These are phyloP conservation scores for Alcis repandata DNA, from an alignment of 2,888 invertebrate species.

Conservation along the genomic window DNA sequence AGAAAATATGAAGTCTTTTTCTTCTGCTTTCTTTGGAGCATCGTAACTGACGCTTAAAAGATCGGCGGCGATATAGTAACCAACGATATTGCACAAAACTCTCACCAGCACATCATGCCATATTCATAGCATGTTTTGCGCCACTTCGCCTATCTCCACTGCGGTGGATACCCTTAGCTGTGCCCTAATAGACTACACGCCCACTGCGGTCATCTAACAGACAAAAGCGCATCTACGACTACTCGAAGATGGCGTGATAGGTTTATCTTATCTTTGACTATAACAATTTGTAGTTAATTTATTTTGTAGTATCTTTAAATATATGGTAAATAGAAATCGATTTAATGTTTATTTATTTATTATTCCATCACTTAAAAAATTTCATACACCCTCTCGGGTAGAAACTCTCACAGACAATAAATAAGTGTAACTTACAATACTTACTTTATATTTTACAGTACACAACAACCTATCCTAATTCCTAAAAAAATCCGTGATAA, in stretches of 20 bases:
- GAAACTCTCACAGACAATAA: conserved; percentile 24
- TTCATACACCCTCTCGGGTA: conserved; percentile 17
- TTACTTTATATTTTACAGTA: conserved; percentile 20
- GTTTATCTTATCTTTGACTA: no score
- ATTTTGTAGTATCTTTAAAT: conserved; percentile 8
- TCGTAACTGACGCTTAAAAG: no score
- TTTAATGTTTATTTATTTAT: conserved; percentile 59
- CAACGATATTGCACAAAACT: no score
- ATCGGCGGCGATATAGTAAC: no score
- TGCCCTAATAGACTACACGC: no score
- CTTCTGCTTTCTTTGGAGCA: neutral
- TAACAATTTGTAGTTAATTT: neutral
- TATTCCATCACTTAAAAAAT: conserved; percentile 63
- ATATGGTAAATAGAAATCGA: conserved; percentile 42
- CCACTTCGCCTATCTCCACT: no score
- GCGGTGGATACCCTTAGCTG: no score
- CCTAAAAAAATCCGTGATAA: conserved; percentile 5
- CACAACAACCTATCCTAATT: conserved; percentile 15
- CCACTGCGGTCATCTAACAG: no score
- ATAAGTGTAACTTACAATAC: conserved; percentile 19
- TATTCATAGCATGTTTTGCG: no score
- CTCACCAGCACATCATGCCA: no score
- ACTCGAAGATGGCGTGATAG: no score
- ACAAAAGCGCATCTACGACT: no score
- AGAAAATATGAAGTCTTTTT: neutral